Percentiles rank a stretch among this genome's conserved stretches.
phyloP scores from a whole-genome alignment of 1,140 invertebrate species.

The Trypoxylus dichotomus region DNA sequence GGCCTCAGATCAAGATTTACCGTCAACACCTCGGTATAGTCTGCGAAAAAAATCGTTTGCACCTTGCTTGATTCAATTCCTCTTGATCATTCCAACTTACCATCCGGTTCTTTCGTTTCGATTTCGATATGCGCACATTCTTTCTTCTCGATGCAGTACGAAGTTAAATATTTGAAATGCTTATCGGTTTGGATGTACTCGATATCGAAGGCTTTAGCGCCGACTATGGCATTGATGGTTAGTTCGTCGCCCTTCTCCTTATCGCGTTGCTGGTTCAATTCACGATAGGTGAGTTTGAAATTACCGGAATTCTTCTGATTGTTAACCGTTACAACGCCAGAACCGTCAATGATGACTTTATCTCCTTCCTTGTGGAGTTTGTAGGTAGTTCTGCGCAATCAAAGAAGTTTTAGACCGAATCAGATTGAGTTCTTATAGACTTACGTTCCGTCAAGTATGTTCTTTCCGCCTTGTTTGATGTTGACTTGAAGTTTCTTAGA shows the following conservation, averaged over 20 bases:
- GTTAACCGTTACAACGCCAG: constrained; percentile 65
- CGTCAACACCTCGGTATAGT: constrained; percentile 54
- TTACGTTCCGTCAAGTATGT: constrained; percentile 64
- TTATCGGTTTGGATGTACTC: constrained; percentile 71
- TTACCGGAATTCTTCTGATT: constrained; percentile 67
- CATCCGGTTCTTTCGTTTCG: constrained; percentile 56
- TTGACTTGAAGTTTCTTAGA: constrained; percentile 59
- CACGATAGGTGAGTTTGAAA: constrained; percentile 70
- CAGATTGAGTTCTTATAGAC: background rate
- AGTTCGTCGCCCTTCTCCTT: constrained; percentile 65
- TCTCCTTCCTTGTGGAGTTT: constrained; percentile 69
- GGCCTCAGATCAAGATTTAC: constrained; percentile 69
- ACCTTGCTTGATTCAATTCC: background rate
- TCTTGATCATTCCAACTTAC: background rate
- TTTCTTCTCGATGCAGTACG: constrained; percentile 76
- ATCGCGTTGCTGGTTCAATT: constrained; percentile 60
- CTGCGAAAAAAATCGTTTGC: constrained; percentile 32
- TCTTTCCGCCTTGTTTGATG: constrained; percentile 64
- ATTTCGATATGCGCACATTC: constrained; percentile 73
- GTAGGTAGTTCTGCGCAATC: constrained; percentile 61
- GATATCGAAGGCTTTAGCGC: constrained; percentile 60
- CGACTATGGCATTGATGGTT: constrained; percentile 57
- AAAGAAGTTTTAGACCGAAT: background rate
- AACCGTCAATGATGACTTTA: constrained; percentile 72
- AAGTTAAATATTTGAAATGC: constrained; percentile 67